Evolutionary conservation across 2,113 vertebrate genomes (phyloP).

Genomic region (Callorhinus ursinus): DNA sequence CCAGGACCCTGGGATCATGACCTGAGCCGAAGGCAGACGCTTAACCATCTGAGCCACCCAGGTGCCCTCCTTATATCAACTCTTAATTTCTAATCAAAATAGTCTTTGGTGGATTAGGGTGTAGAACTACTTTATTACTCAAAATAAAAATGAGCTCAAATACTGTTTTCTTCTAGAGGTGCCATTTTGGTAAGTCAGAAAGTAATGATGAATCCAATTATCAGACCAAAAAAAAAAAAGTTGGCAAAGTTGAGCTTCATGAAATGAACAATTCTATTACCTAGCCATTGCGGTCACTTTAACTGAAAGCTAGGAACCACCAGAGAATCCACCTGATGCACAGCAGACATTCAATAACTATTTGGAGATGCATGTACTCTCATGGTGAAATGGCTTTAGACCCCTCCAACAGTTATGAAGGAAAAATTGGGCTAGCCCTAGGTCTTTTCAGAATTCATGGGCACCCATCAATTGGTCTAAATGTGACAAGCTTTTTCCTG

Average conservation of each 20-base stretch:
- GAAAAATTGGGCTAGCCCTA: neutral
- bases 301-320: neutral
- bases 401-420: neutral
- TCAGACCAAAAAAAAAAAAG: neutral
- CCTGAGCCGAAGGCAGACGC: too few relatives aligned
- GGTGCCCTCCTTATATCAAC: neutral
- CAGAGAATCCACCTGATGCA: rapidly evolving
- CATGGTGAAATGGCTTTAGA: neutral
- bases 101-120: neutral
- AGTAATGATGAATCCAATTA: neutral
- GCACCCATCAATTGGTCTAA: neutral
- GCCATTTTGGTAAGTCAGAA: neutral
- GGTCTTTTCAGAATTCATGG: neutral
- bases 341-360: neutral
- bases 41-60: too few relatives aligned
- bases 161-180: neutral
- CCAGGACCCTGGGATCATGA: too few relatives aligned
- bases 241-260: neutral
- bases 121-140: neutral
- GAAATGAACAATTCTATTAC: neutral
- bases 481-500: neutral
- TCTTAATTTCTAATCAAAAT: neutral
- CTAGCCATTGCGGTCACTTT: neutral
- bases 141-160: neutral
- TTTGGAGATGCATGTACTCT: neutral